Evolutionary conservation across 2,797 vertebrate species (phyloP).

Genomic region (Emydoidea blandingii): DNA sequence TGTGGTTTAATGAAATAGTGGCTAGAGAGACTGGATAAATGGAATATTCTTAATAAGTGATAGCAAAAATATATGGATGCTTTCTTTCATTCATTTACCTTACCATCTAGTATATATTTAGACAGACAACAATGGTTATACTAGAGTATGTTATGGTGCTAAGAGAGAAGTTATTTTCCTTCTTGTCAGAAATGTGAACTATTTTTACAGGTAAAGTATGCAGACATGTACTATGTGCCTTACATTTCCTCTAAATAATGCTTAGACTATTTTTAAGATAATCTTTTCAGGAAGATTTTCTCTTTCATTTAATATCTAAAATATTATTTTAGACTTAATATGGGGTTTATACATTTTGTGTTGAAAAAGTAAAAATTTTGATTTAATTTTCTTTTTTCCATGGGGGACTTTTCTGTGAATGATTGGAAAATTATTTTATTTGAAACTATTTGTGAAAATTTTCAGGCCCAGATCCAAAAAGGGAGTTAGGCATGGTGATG

Average conservation of each 20-base stretch:
- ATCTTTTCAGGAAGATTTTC: not conserved
- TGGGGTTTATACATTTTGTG: not conserved
- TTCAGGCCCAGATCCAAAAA: not conserved
- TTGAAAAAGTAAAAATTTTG: not conserved
- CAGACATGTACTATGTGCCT: not conserved
- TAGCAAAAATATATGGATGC: rapidly evolving
- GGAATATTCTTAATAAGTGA: not conserved
- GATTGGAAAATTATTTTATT: not conserved
- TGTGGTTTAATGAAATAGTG: not conserved
- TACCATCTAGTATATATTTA: not conserved
- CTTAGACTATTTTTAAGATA: not conserved
- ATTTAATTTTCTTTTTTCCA: not conserved
- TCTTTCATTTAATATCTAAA: not conserved
- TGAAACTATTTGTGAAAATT: not conserved
- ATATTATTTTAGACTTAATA: not conserved
- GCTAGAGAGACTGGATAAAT: not conserved
- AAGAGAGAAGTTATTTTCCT: not conserved
- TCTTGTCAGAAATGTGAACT: not conserved
- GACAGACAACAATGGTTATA: not conserved
- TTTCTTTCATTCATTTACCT: not conserved
- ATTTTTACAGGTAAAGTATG: not conserved
- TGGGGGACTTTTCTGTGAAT: not conserved
- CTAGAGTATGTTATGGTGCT: not conserved
- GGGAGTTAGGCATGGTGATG: not conserved
- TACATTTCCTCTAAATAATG: not conserved